Base-by-base conservation (phyloP, 2,888 invertebrate species). In the Anodontia alba region DNA sequence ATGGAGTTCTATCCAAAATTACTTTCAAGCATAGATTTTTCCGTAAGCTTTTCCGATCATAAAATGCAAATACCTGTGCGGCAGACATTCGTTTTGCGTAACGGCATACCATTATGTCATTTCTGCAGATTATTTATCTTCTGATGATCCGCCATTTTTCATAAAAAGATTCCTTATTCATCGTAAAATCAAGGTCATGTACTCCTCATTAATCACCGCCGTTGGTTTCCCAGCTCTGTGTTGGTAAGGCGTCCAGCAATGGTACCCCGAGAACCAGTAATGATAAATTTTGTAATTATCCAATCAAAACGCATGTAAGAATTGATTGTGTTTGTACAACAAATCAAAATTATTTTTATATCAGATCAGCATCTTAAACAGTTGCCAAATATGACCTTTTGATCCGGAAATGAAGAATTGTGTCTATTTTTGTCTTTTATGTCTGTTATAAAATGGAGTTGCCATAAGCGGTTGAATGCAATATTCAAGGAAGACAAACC, bases 151-250 rank as follows among this genome's bases (percentile, higher is more conserved):
- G 62, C 62, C 62, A 62, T 62, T 62, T 33, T 62, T 62, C 62
- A 62, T 62, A 62, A 17, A 23, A 62, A 62, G 62, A 62, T 62
- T 62, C 62, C 33, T 62, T 62, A 62, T 62, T 62, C 62, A 62
- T 62, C 62, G 62, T 33, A 12, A 62, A 62, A 62, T 62, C 62
- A 62, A 62, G 62, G 62, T 62, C 62, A 17, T 62, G 23, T 62
- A 33, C 62, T 31, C 31, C 62, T 33, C 62, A 62, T 62, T 62
- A 62, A 62, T 62, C 62, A 62, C 8, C 17, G 33, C 33, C 1
- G 31, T 33, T 62, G 62, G 62, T 5, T 54, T 33, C 62, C 62
- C 29, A 10, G 33, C 33, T 8, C 5, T 12, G 5, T 5, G 8
- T 20, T 12, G 15, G 2, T 12, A 46, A 46, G 5, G 46, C n/a